Conservation (phyloP, 2,888 invertebrate species). For the Sipunculus nudus region DNA sequence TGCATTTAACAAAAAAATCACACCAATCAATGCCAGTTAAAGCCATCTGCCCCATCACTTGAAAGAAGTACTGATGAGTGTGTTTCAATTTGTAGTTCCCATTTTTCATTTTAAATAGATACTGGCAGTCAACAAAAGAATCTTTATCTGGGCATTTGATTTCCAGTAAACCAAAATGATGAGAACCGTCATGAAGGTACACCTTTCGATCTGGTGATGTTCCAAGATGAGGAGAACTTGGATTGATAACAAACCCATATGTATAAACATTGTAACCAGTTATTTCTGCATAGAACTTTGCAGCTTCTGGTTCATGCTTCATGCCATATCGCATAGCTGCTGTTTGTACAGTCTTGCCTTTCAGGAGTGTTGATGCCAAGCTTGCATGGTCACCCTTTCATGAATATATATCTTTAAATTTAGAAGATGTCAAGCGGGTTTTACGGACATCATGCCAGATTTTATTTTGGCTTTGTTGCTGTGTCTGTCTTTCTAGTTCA, state of each 20-base stretch:
- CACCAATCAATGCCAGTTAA: constrained; percentile 2
- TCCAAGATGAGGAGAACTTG: neutral
- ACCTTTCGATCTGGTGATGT: neutral
- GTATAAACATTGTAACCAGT: neutral
- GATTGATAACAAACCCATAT: constrained; percentile 3
- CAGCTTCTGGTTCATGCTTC: neutral
- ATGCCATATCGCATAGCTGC: neutral
- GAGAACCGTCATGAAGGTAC: neutral
- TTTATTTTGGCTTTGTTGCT: neutral
- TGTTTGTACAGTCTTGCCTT: neutral
- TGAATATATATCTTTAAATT: neutral
- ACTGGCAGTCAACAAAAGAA: neutral
- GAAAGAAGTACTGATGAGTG: neutral
- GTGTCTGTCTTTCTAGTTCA: neutral
- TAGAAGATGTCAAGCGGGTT: neutral
- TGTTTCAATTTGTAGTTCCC: neutral
- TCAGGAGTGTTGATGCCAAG: neutral
- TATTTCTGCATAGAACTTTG: neutral
- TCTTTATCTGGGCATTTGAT: neutral
- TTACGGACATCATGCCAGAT: constrained; percentile 3
- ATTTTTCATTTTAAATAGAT: neutral
- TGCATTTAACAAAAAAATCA: constrained; percentile 1
- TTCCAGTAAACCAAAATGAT: neutral
- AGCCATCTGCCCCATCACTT: constrained; percentile 3
- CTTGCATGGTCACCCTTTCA: neutral